Conservation (phyloP, 2,113 vertebrate species). For the Gallinago jamesoni region DNA sequence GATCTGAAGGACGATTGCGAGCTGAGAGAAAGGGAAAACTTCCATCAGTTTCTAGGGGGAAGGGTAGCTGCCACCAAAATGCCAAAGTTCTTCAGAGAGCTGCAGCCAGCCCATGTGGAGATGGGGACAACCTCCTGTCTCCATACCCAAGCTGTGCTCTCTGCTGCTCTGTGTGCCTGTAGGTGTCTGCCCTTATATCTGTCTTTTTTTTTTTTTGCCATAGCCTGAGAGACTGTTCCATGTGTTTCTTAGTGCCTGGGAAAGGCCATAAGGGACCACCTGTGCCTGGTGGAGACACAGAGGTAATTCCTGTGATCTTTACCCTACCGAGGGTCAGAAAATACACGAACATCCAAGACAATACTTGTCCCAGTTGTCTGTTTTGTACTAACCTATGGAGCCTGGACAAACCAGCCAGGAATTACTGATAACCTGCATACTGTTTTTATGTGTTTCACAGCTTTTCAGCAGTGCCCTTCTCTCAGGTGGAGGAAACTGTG, state of each 20-base stretch:
- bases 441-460: neutral
- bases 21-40: neutral
- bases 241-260: neutral
- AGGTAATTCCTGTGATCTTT: neutral
- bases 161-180: neutral
- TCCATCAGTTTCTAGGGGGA: neutral
- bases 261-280: neutral
- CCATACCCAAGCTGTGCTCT: neutral
- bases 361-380: neutral
- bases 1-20: neutral
- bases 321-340: neutral
- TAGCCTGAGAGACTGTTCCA: neutral
- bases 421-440: neutral
- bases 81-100: neutral
- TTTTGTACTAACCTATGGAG: neutral
- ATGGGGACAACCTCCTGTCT: neutral
- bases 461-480: neutral
- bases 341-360: rapidly evolving
- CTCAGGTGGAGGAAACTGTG: neutral
- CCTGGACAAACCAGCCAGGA: neutral
- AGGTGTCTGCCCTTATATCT: neutral
- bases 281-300: neutral
- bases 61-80: neutral
- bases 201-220: neutral
- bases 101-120: neutral